A percentile compares a stretch with the other conserved stretches of the same genome.
These are phyloP conservation scores for Rhagophthalmus giganteus DNA, from an alignment of 2,888 invertebrate genomes.

Conservation along the genomic window DNA sequence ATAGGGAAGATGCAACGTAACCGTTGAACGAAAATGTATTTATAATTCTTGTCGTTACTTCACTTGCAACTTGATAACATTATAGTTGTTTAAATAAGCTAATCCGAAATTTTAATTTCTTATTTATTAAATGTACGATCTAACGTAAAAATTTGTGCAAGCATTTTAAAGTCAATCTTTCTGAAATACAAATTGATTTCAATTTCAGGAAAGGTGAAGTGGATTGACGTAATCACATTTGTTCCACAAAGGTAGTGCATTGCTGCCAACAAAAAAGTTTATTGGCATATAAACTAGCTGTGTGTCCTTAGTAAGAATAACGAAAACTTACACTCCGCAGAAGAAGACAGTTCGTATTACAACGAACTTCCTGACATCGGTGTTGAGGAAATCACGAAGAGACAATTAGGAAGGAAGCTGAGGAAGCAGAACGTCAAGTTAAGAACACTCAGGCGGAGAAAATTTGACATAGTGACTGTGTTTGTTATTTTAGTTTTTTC, in stretches of 20 bases:
- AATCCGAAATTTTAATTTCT: too few relatives aligned
- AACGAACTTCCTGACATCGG: not conserved
- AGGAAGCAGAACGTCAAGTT: conserved; percentile 10
- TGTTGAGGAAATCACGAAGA: not conserved
- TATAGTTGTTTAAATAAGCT: too few relatives aligned
- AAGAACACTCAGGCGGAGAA: conserved; percentile 3
- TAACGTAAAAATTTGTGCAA: too few relatives aligned
- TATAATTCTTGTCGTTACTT: too few relatives aligned
- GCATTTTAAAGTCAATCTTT: conserved; percentile 18
- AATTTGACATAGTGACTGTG: conserved; percentile 39
- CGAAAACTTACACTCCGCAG: conserved; percentile 4
- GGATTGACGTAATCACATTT: conserved; percentile 37
- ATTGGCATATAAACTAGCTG: conserved; percentile 37
- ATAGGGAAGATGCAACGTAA: too few relatives aligned
- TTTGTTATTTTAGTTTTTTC: conserved; percentile 43
- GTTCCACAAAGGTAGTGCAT: conserved; percentile 40
- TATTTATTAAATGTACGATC: too few relatives aligned
- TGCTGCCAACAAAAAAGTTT: conserved; percentile 38
- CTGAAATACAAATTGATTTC: conserved; percentile 26
- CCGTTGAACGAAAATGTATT: too few relatives aligned
- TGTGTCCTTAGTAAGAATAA: conserved; percentile 36
- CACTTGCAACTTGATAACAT: too few relatives aligned
- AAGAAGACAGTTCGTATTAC: not conserved
- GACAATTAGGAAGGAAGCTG: too few relatives aligned
- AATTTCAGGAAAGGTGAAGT: conserved; percentile 39